phyloP scores from a whole-genome alignment of 2,888 invertebrate species.

The Ophion obscuratus region DNA sequence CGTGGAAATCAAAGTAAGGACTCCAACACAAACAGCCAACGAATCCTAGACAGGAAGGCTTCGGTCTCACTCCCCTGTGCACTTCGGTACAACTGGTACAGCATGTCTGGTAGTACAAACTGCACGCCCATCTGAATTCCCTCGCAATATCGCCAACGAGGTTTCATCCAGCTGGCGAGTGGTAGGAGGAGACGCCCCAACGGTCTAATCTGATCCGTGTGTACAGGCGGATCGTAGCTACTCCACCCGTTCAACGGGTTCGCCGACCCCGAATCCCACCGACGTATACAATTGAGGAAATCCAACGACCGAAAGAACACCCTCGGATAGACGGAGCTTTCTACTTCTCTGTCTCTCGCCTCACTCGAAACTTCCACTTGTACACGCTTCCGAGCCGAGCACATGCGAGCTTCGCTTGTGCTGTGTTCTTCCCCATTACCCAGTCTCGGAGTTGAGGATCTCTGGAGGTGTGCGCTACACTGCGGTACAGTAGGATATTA shows the following conservation, averaged over 20 bases:
- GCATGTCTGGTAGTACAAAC: slow-evolving; percentile 45
- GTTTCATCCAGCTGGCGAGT: slow-evolving; percentile 65
- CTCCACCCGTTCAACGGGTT: slow-evolving; percentile 65
- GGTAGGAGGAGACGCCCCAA: slow-evolving; percentile 60
- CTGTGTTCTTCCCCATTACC: slow-evolving; percentile 40
- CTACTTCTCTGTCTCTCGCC: slow-evolving; percentile 3
- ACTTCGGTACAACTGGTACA: slow-evolving; percentile 36
- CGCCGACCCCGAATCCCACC: slow-evolving; percentile 68
- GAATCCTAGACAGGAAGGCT: slow-evolving; percentile 20
- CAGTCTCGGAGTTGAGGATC: slow-evolving; percentile 12
- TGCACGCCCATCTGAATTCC: slow-evolving; percentile 62
- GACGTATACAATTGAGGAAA: slow-evolving; percentile 60
- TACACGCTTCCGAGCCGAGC: slow-evolving; percentile 15
- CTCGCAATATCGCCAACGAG: slow-evolving; percentile 71
- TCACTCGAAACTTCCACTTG: slow-evolving; percentile 24
- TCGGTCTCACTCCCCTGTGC: neutral
- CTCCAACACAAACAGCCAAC: slow-evolving; percentile 13
- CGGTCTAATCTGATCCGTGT: slow-evolving; percentile 78
- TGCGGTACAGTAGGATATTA: neutral
- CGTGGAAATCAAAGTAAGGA: slow-evolving; percentile 2
- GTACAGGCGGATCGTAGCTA: slow-evolving; percentile 69
- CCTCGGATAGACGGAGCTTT: slow-evolving; percentile 38
- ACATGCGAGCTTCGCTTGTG: slow-evolving; percentile 7
- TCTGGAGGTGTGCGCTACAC: slow-evolving; percentile 12
- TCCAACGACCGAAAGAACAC: slow-evolving; percentile 44